Evolutionary conservation across 2,797 vertebrate species (phyloP).

Genomic region (Apodemus agrarius): DNA sequence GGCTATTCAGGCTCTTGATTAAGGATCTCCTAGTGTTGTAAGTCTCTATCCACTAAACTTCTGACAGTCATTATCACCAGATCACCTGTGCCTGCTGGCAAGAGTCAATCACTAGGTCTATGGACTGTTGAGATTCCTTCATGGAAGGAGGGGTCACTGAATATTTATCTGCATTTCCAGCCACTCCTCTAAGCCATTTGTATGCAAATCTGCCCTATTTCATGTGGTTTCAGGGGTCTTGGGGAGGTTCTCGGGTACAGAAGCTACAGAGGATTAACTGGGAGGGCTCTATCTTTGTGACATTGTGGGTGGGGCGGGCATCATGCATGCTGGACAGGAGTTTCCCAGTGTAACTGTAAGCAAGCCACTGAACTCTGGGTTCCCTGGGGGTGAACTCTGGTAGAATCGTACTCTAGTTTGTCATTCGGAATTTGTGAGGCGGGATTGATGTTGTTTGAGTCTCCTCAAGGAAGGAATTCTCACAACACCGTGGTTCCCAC

Average conservation of each 20-base stretch:
- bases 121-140: neutral
- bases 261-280: neutral
- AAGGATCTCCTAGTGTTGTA: no score
- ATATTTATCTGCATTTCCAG: neutral
- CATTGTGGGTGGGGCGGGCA: no score
- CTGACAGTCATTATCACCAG: neutral
- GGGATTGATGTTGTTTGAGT: neutral
- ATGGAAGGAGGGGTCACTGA: neutral
- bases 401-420: neutral
- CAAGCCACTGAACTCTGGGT: neutral
- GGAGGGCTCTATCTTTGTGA: neutral
- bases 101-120: neutral
- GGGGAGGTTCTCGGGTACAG: no score
- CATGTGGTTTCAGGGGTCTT: no score
- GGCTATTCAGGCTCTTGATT: rapidly evolving
- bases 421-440: neutral
- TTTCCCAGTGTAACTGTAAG: neutral
- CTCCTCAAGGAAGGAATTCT: neutral
- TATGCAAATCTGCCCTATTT: neutral
- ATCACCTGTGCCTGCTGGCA: neutral
- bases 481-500: neutral
- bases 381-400: neutral
- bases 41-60: neutral
- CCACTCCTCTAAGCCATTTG: neutral
- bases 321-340: neutral